Evolutionary conservation across 2,888 invertebrate genomes (phyloP).

Genomic region (Callyntrura guangdongensis): DNA sequence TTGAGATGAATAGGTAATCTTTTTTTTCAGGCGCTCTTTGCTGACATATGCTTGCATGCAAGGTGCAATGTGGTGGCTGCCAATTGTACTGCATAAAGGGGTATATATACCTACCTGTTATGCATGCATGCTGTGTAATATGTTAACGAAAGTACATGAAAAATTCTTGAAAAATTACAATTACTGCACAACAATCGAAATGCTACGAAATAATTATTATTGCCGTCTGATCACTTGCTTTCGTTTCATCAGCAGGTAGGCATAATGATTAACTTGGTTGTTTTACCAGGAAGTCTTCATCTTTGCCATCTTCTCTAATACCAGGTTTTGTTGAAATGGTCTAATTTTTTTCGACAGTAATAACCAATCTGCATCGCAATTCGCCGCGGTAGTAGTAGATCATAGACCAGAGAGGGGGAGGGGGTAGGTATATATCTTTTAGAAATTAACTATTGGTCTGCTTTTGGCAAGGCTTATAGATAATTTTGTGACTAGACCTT

Average conservation of each 20-base stretch:
- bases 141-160: constrained; percentile 54
- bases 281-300: constrained; percentile 71
- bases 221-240: constrained; percentile 51
- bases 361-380: constrained; percentile 45
- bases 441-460: constrained; percentile 6
- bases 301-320: constrained; percentile 31
- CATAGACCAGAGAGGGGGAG: not conserved
- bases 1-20: constrained; percentile 25
- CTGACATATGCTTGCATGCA: not conserved
- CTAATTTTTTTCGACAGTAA: constrained; percentile 67
- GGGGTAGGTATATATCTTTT: not conserved
- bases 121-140: constrained; percentile 51
- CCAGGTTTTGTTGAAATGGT: constrained; percentile 58
- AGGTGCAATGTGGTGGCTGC: not conserved
- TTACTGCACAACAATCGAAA: constrained; percentile 27
- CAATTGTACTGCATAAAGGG: too few species aligned
- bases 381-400: too few species aligned
- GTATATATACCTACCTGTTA: too few species aligned
- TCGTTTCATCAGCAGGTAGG: constrained; percentile 2
- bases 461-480: constrained; percentile 16
- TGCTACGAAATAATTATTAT: constrained; percentile 58
- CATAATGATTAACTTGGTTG: constrained; percentile 25
- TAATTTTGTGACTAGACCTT: constrained; percentile 29
- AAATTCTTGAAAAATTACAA: constrained; percentile 52
- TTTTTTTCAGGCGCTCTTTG: not conserved